These are phyloP conservation scores for Urocynchramus pylzowi DNA, from an alignment of 2,113 vertebrate genomes.

Conservation along the genomic window DNA sequence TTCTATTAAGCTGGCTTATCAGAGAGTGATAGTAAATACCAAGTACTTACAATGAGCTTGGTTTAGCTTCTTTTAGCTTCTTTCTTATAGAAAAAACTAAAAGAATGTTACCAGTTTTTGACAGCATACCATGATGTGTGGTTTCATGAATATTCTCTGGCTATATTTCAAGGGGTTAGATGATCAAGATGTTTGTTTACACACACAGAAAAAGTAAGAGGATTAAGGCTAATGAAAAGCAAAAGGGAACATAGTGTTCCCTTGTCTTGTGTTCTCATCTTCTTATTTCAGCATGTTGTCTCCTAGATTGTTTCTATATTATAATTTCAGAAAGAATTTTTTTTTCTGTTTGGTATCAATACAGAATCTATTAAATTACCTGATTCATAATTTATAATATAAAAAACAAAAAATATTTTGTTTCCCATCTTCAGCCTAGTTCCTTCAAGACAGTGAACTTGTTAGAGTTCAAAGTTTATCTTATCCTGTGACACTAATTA, in stretches of 20 bases:
- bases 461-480: neutral
- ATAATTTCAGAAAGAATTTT: neutral
- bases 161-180: neutral
- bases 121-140: neutral
- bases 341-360: neutral
- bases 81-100: neutral
- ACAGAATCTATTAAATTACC: neutral
- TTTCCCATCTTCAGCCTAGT: neutral
- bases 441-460: neutral
- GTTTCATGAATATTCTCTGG: neutral
- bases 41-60: neutral
- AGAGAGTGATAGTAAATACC: neutral
- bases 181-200: neutral
- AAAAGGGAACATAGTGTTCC: neutral
- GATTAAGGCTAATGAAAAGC: neutral
- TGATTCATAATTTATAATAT: neutral
- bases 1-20: neutral
- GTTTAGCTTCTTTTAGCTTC: neutral
- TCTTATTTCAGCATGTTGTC: neutral
- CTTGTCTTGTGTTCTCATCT: neutral
- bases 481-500: neutral
- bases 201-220: neutral
- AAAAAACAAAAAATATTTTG: neutral
- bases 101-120: neutral
- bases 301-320: neutral